Conservation (phyloP, 2,113 vertebrate genomes). For the Galeopterus variegatus region DNA sequence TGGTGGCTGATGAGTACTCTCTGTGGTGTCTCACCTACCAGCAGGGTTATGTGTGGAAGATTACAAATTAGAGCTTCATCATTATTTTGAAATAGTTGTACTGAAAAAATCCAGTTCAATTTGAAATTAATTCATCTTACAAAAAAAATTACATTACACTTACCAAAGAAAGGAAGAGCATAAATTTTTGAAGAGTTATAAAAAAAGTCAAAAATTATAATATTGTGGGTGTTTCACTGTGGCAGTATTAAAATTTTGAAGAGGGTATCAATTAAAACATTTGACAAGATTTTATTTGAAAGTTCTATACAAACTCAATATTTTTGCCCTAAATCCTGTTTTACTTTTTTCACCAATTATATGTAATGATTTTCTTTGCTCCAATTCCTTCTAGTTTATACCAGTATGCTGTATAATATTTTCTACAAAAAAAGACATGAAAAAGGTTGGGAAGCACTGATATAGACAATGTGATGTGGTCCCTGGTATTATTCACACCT, state of each 20-base stretch:
- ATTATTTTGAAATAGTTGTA: slow-evolving; percentile 45
- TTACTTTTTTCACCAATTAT: slow-evolving; percentile 6
- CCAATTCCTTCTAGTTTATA: background rate
- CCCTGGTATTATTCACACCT: background rate
- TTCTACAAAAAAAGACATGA: background rate
- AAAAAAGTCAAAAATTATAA: background rate
- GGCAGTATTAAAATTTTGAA: slow-evolving; percentile 42
- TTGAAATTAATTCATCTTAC: slow-evolving; percentile 3
- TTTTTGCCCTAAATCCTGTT: background rate
- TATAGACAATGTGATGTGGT: background rate
- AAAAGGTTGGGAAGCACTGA: background rate
- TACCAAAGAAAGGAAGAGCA: background rate
- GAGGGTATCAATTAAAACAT: slow-evolving; percentile 21
- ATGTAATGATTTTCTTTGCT: background rate
- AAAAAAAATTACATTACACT: background rate
- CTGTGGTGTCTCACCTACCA: background rate
- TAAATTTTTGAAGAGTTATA: background rate
- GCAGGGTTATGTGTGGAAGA: background rate
- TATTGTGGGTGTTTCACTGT: slow-evolving; percentile 7
- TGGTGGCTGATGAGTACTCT: background rate
- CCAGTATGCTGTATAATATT: background rate
- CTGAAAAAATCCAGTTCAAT: slow-evolving; percentile 29
- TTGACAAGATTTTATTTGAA: slow-evolving; percentile 32
- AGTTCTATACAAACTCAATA: slow-evolving; percentile 12
- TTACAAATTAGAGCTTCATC: background rate